Evolutionary conservation across 2,113 vertebrate species (phyloP).

Genomic region (Columbina picui): DNA sequence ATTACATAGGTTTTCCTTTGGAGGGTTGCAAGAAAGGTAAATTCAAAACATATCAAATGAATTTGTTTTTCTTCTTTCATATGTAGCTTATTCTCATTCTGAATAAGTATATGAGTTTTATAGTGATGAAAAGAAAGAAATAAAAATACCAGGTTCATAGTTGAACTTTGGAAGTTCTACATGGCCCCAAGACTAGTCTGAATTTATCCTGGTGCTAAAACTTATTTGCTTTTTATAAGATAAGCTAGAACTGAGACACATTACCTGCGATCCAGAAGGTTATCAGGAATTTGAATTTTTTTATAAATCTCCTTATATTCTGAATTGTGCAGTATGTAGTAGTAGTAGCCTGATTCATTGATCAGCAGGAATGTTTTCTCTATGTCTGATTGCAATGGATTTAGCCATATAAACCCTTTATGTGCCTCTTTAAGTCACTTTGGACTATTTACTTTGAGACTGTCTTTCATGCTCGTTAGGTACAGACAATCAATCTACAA

Average conservation of each 20-base stretch:
- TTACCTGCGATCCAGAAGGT: neutral
- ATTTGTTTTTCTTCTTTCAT: neutral
- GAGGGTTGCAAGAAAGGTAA: neutral
- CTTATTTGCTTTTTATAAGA: neutral
- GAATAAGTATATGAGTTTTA: neutral
- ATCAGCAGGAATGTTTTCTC: neutral
- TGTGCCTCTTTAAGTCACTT: slow-evolving; percentile 16
- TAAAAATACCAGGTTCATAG: neutral
- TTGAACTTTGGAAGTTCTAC: neutral
- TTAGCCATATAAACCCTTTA: slow-evolving; percentile 31
- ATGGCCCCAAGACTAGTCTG: neutral
- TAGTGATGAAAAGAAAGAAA: neutral
- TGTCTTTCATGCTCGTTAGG: neutral
- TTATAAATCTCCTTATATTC: neutral
- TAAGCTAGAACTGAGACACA: accelerated
- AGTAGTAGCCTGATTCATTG: neutral
- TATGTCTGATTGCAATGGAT: slow-evolving; percentile 36
- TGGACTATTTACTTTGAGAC: neutral
- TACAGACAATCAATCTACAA: neutral
- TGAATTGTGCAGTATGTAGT: neutral
- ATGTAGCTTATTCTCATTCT: neutral
- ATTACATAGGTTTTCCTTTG: neutral
- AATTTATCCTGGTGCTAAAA: neutral
- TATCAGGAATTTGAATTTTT: neutral
- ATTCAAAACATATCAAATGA: neutral